These are phyloP conservation scores for Hippopotamus amphibius DNA, from an alignment of 2,113 vertebrate species.

Conservation along the genomic window DNA sequence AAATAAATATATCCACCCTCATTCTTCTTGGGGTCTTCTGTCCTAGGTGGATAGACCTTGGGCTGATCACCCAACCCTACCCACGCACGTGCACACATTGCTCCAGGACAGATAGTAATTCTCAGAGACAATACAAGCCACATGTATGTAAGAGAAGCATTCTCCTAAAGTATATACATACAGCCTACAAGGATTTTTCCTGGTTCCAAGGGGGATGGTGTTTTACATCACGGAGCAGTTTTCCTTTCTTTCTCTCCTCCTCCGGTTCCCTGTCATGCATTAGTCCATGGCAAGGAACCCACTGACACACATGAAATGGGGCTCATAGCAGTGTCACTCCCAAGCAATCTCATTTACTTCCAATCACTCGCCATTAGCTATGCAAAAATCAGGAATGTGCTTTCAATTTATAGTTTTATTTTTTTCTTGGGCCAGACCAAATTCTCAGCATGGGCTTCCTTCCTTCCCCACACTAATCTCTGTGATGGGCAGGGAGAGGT, in stretches of 20 bases:
- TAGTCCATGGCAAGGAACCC: background rate
- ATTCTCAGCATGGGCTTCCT: background rate
- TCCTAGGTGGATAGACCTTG: background rate
- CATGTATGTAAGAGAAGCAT: background rate
- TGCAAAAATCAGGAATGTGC: background rate
- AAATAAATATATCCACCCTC: background rate
- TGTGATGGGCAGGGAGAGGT: background rate
- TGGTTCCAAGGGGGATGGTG: accelerated
- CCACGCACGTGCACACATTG: background rate
- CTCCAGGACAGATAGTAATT: background rate
- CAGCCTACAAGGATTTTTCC: background rate
- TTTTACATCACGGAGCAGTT: background rate
- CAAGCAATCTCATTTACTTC: background rate
- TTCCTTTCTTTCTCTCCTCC: background rate
- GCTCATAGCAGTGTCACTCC: background rate
- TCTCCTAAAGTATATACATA: background rate
- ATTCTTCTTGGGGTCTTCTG: background rate
- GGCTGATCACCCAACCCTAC: background rate
- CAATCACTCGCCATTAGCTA: background rate
- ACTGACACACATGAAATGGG: background rate
- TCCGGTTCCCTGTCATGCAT: background rate
- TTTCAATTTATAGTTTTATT: background rate
- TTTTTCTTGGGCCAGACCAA: background rate
- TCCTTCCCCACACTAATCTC: background rate
- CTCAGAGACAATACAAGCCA: background rate